Conservation (phyloP, 2,888 invertebrate species). For the Morinoia aosen region DNA sequence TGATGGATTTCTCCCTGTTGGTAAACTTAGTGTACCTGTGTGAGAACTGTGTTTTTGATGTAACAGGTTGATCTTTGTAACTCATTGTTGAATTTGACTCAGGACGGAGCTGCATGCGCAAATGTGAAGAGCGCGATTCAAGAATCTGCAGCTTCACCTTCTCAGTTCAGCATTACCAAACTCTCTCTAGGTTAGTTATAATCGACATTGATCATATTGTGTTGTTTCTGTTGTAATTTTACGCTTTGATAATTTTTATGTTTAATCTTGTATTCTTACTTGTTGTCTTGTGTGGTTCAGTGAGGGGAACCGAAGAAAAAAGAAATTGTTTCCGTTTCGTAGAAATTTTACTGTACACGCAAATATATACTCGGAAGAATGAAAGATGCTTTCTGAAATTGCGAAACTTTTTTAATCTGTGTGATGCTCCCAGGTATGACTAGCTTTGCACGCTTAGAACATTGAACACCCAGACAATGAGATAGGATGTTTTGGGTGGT, state of each 20-base stretch:
- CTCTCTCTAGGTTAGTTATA: conserved; percentile 61
- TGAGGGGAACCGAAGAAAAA: not conserved
- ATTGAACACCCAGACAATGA: too few species aligned
- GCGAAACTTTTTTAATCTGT: too few species aligned
- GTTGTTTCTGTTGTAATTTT: not conserved
- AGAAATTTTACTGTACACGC: too few species aligned
- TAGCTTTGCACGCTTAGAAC: too few species aligned
- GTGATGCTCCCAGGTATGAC: too few species aligned
- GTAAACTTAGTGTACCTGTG: too few species aligned
- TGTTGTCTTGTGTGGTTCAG: not conserved
- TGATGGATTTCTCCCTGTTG: too few species aligned
- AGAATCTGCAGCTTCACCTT: conserved; percentile 61
- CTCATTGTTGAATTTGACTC: not conserved
- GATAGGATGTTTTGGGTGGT: too few species aligned
- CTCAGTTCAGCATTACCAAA: conserved; percentile 62
- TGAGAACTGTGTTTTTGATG: not conserved
- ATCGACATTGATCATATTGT: not conserved
- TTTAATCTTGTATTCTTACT: not conserved
- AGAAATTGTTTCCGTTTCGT: too few species aligned
- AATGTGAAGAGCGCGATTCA: conserved; percentile 55
- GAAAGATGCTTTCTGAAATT: too few species aligned
- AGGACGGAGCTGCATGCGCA: conserved; percentile 59
- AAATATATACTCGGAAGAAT: too few species aligned
- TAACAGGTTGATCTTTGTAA: not conserved
- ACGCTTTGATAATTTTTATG: not conserved